Conservation (phyloP, 2,888 invertebrate genomes). For the Drosophila niveifrons region DNA sequence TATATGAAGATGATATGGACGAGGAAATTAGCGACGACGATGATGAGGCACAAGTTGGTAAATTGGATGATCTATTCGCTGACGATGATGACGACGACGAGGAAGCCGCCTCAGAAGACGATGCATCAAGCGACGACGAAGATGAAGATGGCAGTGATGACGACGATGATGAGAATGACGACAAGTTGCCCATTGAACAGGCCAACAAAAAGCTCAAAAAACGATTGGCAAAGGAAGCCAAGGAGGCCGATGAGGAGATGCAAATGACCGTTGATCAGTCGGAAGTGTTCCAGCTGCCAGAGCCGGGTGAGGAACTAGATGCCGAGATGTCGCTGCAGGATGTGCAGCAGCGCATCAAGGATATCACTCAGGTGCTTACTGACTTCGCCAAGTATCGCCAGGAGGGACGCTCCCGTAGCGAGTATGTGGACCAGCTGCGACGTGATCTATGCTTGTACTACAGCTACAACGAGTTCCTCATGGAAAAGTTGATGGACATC, state of each 20-base stretch:
- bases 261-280: slow-evolving; percentile 92
- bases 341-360: slow-evolving; percentile 95
- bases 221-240: slow-evolving; percentile 89
- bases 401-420: slow-evolving; percentile 90
- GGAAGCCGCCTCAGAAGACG: slow-evolving; percentile 71
- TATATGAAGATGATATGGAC: slow-evolving; percentile 42
- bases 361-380: slow-evolving; percentile 91
- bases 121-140: slow-evolving; percentile 83
- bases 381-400: slow-evolving; percentile 92
- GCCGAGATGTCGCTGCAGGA: slow-evolving; percentile 92
- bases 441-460: slow-evolving; percentile 97
- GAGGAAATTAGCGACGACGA: slow-evolving; percentile 38
- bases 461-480: slow-evolving; percentile 98
- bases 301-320: slow-evolving; percentile 90
- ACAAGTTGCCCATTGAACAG: slow-evolving; percentile 94
- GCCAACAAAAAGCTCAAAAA: slow-evolving; percentile 91
- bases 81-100: slow-evolving; percentile 67
- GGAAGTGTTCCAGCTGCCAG: slow-evolving; percentile 92
- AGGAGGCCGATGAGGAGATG: slow-evolving; percentile 92
- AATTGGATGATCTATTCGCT: slow-evolving; percentile 81
- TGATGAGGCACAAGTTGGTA: slow-evolving; percentile 75
- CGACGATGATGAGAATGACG: slow-evolving; percentile 87
- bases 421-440: slow-evolving; percentile 92
- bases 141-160: slow-evolving; percentile 76
- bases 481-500: slow-evolving; percentile 95